These are phyloP conservation scores for Oryzias melastigma DNA, from an alignment of 2,113 vertebrate species.

Conservation along the genomic window DNA sequence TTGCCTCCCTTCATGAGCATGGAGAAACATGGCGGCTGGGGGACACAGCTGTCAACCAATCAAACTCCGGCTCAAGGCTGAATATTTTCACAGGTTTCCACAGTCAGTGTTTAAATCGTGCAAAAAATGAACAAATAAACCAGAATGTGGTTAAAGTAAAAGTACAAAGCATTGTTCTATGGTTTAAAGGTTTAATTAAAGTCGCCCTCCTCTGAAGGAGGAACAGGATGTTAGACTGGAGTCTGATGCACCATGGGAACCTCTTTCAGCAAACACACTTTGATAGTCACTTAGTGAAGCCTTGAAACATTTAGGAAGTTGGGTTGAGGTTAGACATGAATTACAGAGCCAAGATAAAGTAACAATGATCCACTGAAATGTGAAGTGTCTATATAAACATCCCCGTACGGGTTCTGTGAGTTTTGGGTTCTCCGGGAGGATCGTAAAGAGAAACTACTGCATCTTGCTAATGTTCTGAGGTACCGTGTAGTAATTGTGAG, in stretches of 20 bases:
- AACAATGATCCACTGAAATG: too few species aligned
- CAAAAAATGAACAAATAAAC: background rate
- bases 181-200: slow-evolving; percentile 15
- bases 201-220: slow-evolving; percentile 16
- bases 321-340: too few species aligned
- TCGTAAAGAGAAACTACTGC: too few species aligned
- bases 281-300: too few species aligned
- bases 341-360: too few species aligned
- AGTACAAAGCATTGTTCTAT: slow-evolving; percentile 35
- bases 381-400: too few species aligned
- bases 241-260: background rate
- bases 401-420: too few species aligned
- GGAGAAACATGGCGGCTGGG: slow-evolving; percentile 23
- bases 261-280: background rate
- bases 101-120: slow-evolving; percentile 32
- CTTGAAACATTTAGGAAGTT: too few species aligned
- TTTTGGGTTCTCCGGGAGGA: too few species aligned
- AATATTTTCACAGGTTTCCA: slow-evolving; percentile 19
- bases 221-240: background rate
- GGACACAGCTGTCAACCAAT: slow-evolving; percentile 46
- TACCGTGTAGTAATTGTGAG: too few species aligned
- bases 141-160: slow-evolving; percentile 10
- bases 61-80: slow-evolving; percentile 35
- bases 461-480: too few species aligned
- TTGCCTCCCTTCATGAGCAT: slow-evolving; percentile 37